Base-by-base conservation (phyloP, 2,888 invertebrate genomes). In the Polietes domitor region DNA sequence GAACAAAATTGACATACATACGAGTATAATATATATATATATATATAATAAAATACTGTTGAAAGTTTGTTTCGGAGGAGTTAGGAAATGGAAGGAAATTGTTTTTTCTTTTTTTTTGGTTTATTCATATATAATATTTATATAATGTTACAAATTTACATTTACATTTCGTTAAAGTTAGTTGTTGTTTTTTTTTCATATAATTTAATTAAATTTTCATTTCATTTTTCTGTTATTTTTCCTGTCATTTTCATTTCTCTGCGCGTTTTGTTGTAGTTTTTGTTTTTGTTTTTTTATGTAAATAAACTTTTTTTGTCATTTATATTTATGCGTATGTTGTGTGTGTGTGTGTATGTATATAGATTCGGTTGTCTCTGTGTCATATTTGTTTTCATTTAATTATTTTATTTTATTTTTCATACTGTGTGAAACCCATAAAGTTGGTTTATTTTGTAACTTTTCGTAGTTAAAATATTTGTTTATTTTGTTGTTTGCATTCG, bases 1-100 rank as follows among this genome's bases (percentile, higher is more conserved):
- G 87, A 87, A 87, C 86, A 84, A 83, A 87, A 87, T 87, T 87
- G 87, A 87, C 87, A 86, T 85, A 76, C 43, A 53, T 79, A 21
- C 55, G n/a, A n/a, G n/a, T 37, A 12, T 37, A 7, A 9, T 37
- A 37, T 37, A 7, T 37, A 7, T 37, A 7, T 37, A 7, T 78
- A 75, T 77, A 12, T 58, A 55, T 65, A 37, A n/a, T n/a, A n/a
- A n/a, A n/a, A n/a, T n/a, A n/a, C n/a, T n/a, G 24, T 77, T 41
- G 58, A 72, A 81, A 74, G 19, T 63, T 63, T n/a, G n/a, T n/a
- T n/a, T 15, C 12, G 50, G 15, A 47, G 65, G 32, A 15, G 37
- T 41, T 70, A 41, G 63, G 43, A 78, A 47, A 50, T 41, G 63
- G 65, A 50, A 68, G 24, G 43, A 50, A 70, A 47, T 12, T 70